A percentile compares a stretch with the other conserved stretches of the same genome.
phyloP scores from a whole-genome alignment of 2,888 invertebrate species.

The Melieria omissa region DNA sequence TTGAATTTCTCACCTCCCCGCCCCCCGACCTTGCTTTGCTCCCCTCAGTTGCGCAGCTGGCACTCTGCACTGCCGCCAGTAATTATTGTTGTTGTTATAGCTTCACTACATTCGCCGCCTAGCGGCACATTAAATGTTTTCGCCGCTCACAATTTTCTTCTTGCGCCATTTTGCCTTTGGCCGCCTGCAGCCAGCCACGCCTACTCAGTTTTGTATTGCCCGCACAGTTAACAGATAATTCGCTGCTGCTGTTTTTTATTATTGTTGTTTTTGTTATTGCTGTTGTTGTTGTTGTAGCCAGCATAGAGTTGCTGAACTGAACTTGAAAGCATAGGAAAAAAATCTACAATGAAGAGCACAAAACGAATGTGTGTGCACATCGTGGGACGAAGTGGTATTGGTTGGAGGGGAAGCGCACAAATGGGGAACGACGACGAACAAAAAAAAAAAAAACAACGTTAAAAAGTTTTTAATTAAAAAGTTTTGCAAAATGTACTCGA shows the following conservation, averaged over 20 bases:
- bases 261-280: background rate
- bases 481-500: conserved; percentile 36
- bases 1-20: background rate
- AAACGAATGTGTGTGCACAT: too few relatives aligned
- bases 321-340: conserved; percentile 20
- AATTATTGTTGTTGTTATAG: too few relatives aligned
- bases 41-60: background rate
- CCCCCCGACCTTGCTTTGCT: background rate
- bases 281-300: background rate
- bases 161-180: background rate
- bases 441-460: conserved; percentile 16
- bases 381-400: too few relatives aligned
- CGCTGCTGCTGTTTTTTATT: too few relatives aligned
- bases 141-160: background rate
- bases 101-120: too few relatives aligned
- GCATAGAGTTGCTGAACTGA: background rate
- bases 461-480: conserved; percentile 45
- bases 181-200: background rate
- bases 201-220: background rate
- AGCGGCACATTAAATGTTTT: background rate
- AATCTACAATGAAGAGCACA: background rate
- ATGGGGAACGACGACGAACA: too few relatives aligned
- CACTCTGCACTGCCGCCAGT: too few relatives aligned
- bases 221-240: background rate
- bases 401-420: too few relatives aligned